These are phyloP conservation scores for Gastrophryne carolinensis DNA, from an alignment of 2,797 vertebrate species.

Conservation along the genomic window DNA sequence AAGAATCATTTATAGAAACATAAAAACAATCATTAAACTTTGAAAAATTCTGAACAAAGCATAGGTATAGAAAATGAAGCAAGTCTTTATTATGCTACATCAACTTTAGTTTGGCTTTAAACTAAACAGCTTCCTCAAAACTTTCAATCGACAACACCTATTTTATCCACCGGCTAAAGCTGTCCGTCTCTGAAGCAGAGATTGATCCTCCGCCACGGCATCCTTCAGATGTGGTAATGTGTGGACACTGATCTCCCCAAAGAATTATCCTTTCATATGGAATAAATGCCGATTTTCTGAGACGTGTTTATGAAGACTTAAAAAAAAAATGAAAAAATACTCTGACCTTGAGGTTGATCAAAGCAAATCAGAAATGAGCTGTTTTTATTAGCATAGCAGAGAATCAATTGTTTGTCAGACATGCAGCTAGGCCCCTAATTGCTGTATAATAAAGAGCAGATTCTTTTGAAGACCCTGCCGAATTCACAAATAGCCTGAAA, in stretches of 20 bases:
- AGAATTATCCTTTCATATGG: constrained; percentile 21
- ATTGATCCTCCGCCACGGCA: constrained; percentile 21
- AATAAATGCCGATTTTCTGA: constrained; percentile 11
- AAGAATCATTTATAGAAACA: no score
- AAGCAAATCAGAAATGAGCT: constrained; percentile 27
- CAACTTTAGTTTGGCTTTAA: constrained; percentile 1
- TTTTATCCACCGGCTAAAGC: not conserved
- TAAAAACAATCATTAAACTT: no score
- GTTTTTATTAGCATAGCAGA: constrained; percentile 25
- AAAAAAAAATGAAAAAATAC: not conserved
- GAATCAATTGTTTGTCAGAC: constrained; percentile 34
- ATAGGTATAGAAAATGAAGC: not conserved
- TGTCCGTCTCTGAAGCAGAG: not conserved
- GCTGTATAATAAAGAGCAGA: constrained; percentile 33
- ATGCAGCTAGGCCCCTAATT: constrained; percentile 22
- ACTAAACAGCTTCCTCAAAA: not conserved
- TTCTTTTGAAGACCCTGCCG: not conserved
- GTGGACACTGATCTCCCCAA: constrained; percentile 12
- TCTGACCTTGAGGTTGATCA: constrained; percentile 37
- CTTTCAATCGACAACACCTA: constrained; percentile 3
- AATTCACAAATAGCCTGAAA: constrained; percentile 1
- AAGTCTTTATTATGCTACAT: not conserved
- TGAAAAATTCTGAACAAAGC: not conserved
- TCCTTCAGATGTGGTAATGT: constrained; percentile 24
- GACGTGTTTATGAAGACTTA: not conserved